Base-by-base conservation (phyloP, 1,140 invertebrate species). In the Megalonaias nervosa region DNA sequence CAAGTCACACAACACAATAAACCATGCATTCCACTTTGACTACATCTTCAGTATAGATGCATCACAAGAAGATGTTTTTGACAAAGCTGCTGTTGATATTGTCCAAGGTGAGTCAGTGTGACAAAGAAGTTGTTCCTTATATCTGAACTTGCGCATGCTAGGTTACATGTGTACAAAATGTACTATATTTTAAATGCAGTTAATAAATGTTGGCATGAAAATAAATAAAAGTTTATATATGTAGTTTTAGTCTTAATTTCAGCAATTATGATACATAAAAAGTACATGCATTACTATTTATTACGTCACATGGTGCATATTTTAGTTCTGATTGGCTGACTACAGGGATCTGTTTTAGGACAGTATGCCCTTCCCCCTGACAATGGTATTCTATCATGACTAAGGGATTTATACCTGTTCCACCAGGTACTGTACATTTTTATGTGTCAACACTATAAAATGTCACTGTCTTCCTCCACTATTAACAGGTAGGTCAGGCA, bases 21-120 rank as follows among this genome's bases (percentile, higher is more conserved):
- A 82, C 64, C 86, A 90, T 84, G 86, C 88, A 38, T 89, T 89
- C 67, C 80, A 88, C 64, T 90, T 88, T 83, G 81, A 85, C 59
- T 82, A 87, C 59, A 85, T 89, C 15, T 88, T 90, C 73, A 77
- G 80, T 16, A 74, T 81, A 16, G 78, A 81, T 70, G 79, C 81
- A 14, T 82, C 80, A 26, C 89, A 90, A 74, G 86, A 88, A 31
- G 83, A 88, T 59, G 85, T 89, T 6, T 90, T 89, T 84, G 80
- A 88, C 80, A 80, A 74, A 23, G 83, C 83, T 21, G 85, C 89
- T 16, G 79, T 86, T 61, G 85, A 87, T 62, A 89, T 89, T 75
- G 84, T 90, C 21, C 65, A 85, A 78, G 86, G 89, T 89, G 74
- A 62, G 71, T 64, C 26, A 2, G 1, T 69, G 48, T 64, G n/a